phyloP scores from a whole-genome alignment of 2,888 invertebrate species.

The Teleogryllus oceanicus region DNA sequence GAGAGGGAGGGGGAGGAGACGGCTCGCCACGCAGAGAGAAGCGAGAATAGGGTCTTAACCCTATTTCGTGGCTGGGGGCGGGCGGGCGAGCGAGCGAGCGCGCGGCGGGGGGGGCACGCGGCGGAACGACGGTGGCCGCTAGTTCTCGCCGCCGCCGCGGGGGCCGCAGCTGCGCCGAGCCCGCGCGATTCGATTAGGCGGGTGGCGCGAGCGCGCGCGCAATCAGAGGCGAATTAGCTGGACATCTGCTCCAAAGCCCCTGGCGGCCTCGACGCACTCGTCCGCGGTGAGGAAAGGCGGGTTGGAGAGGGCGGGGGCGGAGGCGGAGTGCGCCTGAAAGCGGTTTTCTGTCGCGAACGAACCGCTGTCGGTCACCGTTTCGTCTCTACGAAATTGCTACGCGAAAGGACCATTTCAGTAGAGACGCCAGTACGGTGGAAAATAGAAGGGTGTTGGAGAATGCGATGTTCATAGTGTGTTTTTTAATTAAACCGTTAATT shows the following conservation, averaged over 20 bases:
- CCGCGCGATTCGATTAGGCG: not conserved
- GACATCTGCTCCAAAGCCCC: not conserved
- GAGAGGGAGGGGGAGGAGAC: no score
- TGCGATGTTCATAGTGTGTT: no score
- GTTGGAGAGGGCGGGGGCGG: not conserved
- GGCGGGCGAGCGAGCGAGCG: not conserved
- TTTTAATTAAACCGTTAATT: no score
- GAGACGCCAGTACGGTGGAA: no score
- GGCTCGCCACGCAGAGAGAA: not conserved
- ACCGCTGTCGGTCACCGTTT: no score
- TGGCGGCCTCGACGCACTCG: not conserved
- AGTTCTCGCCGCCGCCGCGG: not conserved
- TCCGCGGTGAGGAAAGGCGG: not conserved
- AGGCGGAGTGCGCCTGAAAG: no score
- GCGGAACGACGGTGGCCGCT: not conserved
- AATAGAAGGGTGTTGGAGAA: no score
- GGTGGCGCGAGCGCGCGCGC: not conserved
- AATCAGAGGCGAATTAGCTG: slow-evolving; percentile 7
- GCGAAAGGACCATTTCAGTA: no score
- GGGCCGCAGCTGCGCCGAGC: not conserved
- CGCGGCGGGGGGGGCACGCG: not conserved
- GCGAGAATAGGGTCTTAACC: not conserved
- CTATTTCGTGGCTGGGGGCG: not conserved
- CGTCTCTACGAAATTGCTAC: no score
- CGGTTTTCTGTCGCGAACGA: no score